Percentiles rank a stretch among this genome's conserved stretches.
phyloP scores from a whole-genome alignment of 2,888 invertebrate genomes.

The Lamproptera curius region DNA sequence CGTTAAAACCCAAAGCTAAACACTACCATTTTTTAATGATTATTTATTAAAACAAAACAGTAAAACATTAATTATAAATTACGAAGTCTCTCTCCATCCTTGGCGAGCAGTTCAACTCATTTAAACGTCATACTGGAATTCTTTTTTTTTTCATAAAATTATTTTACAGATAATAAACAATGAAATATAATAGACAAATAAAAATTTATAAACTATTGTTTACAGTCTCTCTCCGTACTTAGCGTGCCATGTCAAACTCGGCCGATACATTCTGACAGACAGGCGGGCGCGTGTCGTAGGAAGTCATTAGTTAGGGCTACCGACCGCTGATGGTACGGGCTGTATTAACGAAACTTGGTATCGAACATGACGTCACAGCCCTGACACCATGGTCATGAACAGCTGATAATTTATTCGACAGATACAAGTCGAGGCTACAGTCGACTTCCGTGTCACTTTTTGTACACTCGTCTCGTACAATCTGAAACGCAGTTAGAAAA shows the following conservation, averaged over 20 bases:
- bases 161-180: no score
- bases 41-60: no score
- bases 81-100: no score
- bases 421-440: no score
- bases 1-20: no score
- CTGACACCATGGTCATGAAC: background rate
- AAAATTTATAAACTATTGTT: background rate
- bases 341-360: conserved; percentile 16
- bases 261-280: conserved; percentile 38
- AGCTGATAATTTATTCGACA: conserved; percentile 11
- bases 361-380: conserved; percentile 17
- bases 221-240: conserved; percentile 27
- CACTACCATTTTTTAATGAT: no score
- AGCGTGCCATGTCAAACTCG: conserved; percentile 27
- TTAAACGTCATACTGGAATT: background rate
- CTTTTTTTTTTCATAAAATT: background rate
- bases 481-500: no score
- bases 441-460: no score
- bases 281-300: conserved; percentile 38
- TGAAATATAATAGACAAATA: no score
- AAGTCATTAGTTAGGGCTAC: conserved; percentile 39
- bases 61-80: no score
- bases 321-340: conserved; percentile 15
- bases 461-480: no score
- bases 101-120: no score